Base-by-base conservation (phyloP, 2,797 vertebrate species). In the Alfaro cultratus region DNA sequence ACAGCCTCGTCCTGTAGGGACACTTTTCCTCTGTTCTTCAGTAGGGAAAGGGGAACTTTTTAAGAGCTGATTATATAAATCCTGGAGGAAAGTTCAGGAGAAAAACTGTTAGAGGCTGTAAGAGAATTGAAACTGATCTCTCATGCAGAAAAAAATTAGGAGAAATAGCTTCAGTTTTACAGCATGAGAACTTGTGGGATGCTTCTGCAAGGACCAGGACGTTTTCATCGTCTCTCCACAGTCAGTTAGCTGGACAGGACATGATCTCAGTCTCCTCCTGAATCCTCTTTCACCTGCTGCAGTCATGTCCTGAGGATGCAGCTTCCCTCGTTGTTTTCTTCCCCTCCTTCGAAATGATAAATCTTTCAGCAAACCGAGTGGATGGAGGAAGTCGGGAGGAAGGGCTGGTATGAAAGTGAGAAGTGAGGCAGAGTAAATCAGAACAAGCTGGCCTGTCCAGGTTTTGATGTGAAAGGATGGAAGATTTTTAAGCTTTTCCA, bases 401-500 rank as follows among this genome's bases (percentile, higher is more conserved):
- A 83, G 78, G 49, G 77, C 60, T 31, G 62, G 80, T 77, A 87
- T 85, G 74, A 86, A 85, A 89, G 89, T 71, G 75, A 80, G 80
- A 76, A 74, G 74, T 3, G 74, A 78, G 55, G 70, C 82, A 74
- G 78, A 77, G 82, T 46, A 39, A 51, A 76, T 72, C 47, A 77
- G 82, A 26, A 79, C 57, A 80, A 73, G 76, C 53, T 7, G 60
- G 68, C 77, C 70, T 79, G 64, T 80, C 75, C 51, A n/a, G 70
- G 81, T 86, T 91, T 90, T 87, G 87, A 92, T 89, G 86, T 68
- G 70, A 76, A 82, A 81, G 74, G 75, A 85, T 77, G 62, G 72
- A 47, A 81, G 74, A 78, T 51, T 78, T 74, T 31, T 81, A 79
- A 84, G 76, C 83, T 87, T 81, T 80, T 90, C 90, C 87, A 88